phyloP scores from a whole-genome alignment of 2,797 vertebrate genomes.

The Enteromius viviparus region DNA sequence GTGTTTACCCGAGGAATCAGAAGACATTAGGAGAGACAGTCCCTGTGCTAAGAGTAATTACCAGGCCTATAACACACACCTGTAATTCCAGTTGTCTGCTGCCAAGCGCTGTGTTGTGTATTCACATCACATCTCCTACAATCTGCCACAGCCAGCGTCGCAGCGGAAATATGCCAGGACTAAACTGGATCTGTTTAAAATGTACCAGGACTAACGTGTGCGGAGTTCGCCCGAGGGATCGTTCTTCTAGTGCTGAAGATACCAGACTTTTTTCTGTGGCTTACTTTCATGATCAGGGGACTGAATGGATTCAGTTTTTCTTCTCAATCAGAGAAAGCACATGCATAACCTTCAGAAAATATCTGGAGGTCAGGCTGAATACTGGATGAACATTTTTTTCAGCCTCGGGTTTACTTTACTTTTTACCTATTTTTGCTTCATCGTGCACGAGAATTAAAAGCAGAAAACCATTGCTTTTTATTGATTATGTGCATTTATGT shows the following conservation, averaged over 20 bases:
- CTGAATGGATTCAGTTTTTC: not conserved
- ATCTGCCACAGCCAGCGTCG: constrained; percentile 14
- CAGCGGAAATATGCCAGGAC: constrained; percentile 27
- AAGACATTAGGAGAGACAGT: constrained; percentile 61
- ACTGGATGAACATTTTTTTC: not conserved
- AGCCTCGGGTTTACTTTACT: not conserved
- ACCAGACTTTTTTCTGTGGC: not conserved
- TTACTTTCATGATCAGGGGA: not conserved
- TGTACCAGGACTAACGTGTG: not conserved
- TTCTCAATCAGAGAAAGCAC: constrained; percentile 6
- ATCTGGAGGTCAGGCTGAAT: not conserved
- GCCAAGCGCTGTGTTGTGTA: constrained; percentile 26
- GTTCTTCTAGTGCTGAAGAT: not conserved
- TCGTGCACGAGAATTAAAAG: not conserved
- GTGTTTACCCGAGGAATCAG: constrained; percentile 75
- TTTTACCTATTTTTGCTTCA: not conserved
- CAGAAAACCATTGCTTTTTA: not conserved
- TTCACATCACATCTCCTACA: constrained; percentile 37
- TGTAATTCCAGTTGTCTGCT: constrained; percentile 39
- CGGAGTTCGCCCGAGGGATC: not conserved
- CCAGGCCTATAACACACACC: constrained; percentile 64
- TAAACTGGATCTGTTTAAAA: constrained; percentile 18
- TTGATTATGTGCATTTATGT: not conserved
- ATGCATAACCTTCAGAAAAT: constrained; percentile 2
- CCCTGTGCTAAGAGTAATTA: constrained; percentile 72